These are phyloP conservation scores for Scaeva pyrastri DNA, from an alignment of 2,888 invertebrate species.

Conservation along the genomic window DNA sequence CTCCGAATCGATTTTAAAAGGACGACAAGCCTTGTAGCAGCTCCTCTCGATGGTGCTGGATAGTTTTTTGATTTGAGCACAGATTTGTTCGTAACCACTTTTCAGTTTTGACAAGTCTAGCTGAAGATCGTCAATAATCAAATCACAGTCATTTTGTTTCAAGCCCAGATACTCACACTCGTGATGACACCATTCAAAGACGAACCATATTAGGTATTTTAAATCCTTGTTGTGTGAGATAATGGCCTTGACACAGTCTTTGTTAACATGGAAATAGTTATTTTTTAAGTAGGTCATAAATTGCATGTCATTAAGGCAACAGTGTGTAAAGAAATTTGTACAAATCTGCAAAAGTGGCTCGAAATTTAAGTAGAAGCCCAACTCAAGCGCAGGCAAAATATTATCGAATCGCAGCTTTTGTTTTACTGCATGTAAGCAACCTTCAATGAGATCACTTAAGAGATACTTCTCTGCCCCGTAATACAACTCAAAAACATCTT, in stretches of 20 bases:
- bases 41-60: constrained; percentile 80
- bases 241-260: constrained; percentile 82
- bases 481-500: constrained; percentile 82
- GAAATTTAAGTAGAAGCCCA: constrained; percentile 82
- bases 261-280: constrained; percentile 82
- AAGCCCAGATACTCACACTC: constrained; percentile 80
- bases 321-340: constrained; percentile 82
- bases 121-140: constrained; percentile 79
- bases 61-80: constrained; percentile 58
- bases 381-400: constrained; percentile 82
- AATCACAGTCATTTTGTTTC: constrained; percentile 78
- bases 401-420: constrained; percentile 82
- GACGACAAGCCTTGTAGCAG: constrained; percentile 83
- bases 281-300: constrained; percentile 80
- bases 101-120: constrained; percentile 67
- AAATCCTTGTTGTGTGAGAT: constrained; percentile 79
- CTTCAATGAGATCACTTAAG: constrained; percentile 79
- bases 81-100: constrained; percentile 45
- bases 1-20: constrained; percentile 80
- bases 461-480: constrained; percentile 83
- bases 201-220: constrained; percentile 81
- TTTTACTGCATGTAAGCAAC: constrained; percentile 80
- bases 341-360: constrained; percentile 80
- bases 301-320: constrained; percentile 81
- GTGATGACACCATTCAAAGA: constrained; percentile 82